Evolutionary conservation across 2,888 invertebrate species (phyloP), one percentile per base, ranked within the genome.

Genomic region (Caenorhabditis sp.): DNA sequence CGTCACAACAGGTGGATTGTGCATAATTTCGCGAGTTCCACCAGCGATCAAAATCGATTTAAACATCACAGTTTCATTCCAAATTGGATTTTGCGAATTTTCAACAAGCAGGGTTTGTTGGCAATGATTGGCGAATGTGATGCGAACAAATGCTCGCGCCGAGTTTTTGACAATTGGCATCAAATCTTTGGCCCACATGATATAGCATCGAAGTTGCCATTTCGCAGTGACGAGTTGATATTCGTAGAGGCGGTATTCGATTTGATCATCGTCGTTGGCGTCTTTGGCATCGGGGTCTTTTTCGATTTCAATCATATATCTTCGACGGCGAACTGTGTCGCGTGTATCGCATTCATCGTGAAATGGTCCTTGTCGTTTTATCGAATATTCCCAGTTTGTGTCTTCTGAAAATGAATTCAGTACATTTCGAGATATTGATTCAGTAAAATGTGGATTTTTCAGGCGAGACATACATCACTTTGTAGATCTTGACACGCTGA

Each of bases 11-110:
- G 86, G 85, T 14, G 87, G 85, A 67, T 84, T 69, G 38, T 67
- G 61, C 43, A 64, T 61, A 50, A 81, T 73, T 21, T 78, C 76
- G 10, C 71, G 69, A 31, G 77, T 77, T 3, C 82, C 81, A 20
- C 85, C 67, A n/a, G 67, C 58, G 0, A 72, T 69, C 54, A 74
- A 23, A 1, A 75, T 49, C 0, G 54, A 59, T 31, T 79, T 71
- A 63, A 87, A 85, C 7, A 86, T 63, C n/a, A 87, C 60, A 7
- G 84, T 85, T 67, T 87, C 84, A 60, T 84, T 83, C 83, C 81
- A 87, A 56, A 86, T 77, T 5, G 87, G 86, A 75, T 87, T 86
- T 54, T 78, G 71, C 26, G 85, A 78, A 58, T 81, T 80, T 59
- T 78, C 72, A 26, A 85, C 81, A 31, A 85, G 69, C 12, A 67